phyloP scores from a whole-genome alignment of 2,797 vertebrate genomes.

The Iguana delicatissima region DNA sequence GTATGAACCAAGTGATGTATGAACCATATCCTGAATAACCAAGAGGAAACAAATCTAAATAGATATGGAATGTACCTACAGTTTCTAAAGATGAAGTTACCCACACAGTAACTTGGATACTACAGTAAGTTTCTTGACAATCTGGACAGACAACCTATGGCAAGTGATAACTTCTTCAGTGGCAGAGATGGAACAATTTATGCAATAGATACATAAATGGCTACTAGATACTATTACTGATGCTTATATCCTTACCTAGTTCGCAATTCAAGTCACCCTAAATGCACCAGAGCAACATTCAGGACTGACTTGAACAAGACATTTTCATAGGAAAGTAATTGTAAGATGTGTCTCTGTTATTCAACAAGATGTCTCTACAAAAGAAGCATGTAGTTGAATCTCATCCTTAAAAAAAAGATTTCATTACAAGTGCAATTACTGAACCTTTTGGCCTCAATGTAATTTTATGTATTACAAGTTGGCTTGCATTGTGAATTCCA shows the following conservation, averaged over 20 bases:
- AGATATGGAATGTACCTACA: neutral
- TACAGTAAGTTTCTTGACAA: neutral
- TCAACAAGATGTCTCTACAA: conserved; percentile 30
- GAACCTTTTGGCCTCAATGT: conserved; percentile 85
- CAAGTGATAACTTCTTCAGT: neutral
- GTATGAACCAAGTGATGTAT: neutral
- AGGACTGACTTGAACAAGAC: neutral
- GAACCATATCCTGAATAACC: neutral
- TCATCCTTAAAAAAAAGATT: conserved; percentile 69
- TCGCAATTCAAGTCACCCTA: conserved; percentile 6
- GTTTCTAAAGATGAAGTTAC: neutral
- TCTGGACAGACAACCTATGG: neutral
- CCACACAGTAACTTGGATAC: neutral
- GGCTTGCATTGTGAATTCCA: conserved; percentile 88
- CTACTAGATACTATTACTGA: neutral
- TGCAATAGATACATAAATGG: neutral
- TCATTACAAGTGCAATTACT: conserved; percentile 87
- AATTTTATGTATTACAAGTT: conserved; percentile 88
- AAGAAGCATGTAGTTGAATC: conserved; percentile 58
- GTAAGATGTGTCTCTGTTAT: conserved; percentile 13
- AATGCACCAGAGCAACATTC: neutral
- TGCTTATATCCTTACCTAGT: neutral
- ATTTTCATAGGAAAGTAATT: neutral
- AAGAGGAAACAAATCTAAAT: neutral
- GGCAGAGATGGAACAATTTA: neutral